Conservation (phyloP, 2,797 vertebrate species). For the Sciurus carolinensis region DNA sequence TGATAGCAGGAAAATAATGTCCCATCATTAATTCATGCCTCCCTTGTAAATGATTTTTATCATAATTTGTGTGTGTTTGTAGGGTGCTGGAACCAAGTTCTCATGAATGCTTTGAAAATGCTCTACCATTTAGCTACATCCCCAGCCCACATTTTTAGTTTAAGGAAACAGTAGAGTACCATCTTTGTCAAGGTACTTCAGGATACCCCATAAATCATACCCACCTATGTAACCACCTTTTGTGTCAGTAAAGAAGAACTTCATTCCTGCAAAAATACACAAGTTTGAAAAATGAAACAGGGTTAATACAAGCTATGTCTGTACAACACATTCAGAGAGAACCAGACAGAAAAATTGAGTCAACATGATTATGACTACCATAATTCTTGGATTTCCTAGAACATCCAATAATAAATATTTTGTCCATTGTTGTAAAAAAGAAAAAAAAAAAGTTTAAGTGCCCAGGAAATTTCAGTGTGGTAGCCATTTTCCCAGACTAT, state of each 20-base stretch:
- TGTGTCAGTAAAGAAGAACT: not conserved
- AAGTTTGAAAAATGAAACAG: constrained; percentile 44
- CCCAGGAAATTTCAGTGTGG: constrained; percentile 38
- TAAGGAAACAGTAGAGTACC: not conserved
- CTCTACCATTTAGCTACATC: not conserved
- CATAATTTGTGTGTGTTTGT: not conserved
- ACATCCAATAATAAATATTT: constrained; percentile 54
- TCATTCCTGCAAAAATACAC: not conserved
- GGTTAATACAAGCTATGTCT: constrained; percentile 2
- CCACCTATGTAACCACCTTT: not conserved
- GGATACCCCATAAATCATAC: not conserved
- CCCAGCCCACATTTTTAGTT: not conserved
- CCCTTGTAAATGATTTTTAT: constrained; percentile 19
- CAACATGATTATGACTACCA: not conserved
- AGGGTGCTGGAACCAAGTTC: not conserved
- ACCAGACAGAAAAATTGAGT: constrained; percentile 54
- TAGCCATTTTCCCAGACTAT: constrained; percentile 61
- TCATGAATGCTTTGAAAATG: not conserved
- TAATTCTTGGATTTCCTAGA: constrained; percentile 66
- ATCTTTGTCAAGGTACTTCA: not conserved
- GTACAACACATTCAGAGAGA: not conserved
- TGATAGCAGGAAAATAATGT: constrained; percentile 36
- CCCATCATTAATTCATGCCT: not conserved
- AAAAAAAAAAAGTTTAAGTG: constrained; percentile 1
- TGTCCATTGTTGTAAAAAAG: not conserved